Base-by-base conservation (phyloP, 1,140 invertebrate genomes). In the Aphelinus certus region DNA sequence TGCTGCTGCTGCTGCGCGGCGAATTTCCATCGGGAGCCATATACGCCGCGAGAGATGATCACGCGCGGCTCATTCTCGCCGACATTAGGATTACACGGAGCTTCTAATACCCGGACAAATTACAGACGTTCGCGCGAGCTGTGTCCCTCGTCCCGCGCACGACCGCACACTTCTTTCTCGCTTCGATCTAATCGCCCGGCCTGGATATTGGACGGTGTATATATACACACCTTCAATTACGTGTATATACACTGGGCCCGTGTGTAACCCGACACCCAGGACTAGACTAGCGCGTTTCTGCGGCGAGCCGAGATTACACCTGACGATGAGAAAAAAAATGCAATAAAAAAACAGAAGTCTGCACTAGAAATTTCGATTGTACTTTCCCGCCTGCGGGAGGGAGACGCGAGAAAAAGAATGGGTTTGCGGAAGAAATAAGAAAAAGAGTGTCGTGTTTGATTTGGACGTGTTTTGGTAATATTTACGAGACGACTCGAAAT, bases 21-120 rank as follows among this genome's bases (percentile, higher is more conserved):
- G 43, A 66, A 67, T 73, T 73, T 73, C 67, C 45, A 73, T 73
- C 71, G 48, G 71, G 56, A 67, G 64, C 64, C 63, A 42, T 6
- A 47, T 26, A 26, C n/a, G 26, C 5, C 26, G 43, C 42, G 45
- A 4, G 26, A 26, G 26, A 57, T 57, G 49, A 64, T 72, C 57
- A 65, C 51, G 5, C 62, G 62, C 4, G 43, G 3, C 46, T 72
- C 71, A 56, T 63, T 47, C 73, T 64, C 72, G 49, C 49, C 70
- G 51, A 5, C 69, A 71, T 61, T 71, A 71, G 69, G 49, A 45
- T 42, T 26, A 26, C 26, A 26, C 26, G 26, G 26, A 43, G 67
- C 45, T 42, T 55, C 69, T 71, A 71, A 71, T 71, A 61, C 9
- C n/a, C 55, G 9, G 26, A n/a, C 45, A 56, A 73, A 73, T 73